Evolutionary conservation across 2,113 vertebrate genomes (phyloP), one percentile per base, ranked within the genome.

Genomic region (Macquaria australasica): DNA sequence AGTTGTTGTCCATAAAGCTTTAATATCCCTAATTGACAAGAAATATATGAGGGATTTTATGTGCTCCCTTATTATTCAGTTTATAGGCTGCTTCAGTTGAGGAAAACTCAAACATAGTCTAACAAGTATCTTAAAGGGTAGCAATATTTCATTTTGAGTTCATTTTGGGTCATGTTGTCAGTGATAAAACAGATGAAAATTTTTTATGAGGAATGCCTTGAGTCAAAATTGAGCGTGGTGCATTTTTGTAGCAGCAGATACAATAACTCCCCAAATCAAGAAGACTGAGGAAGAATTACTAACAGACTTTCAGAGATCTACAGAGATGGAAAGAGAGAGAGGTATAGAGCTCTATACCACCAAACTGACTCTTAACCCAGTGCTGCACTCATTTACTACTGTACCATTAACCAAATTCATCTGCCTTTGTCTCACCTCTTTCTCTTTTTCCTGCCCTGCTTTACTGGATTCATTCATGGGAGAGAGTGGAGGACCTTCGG

Each of bases 361-460:
- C 37, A 66, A 60, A 73, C 37, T 43, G 34, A 28, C 60, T 62
- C 31, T 10, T 58, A 60, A 55, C 55, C 85, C 77, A 79, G 83
- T 80, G 53, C 77, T 90, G 56, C 73, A 81, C 83, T 75, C 73
- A 68, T 77, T 83, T 73, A 62, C 50, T 63, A n/a, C 74, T 58
- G 31, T 73, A 55, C 80, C 77, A 79, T 88, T 89, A 66, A 89
- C 82, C 71, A 89, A 79, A 91, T 86, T 86, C 77, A 87, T 87
- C 87, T 82, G 77, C 21, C 56, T 79, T 68, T 60, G 5, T n/a
- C 34, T 39, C 34, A 45, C 48, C 41, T 41, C 39, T 60, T 48
- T 50, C 58, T 79, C 6, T 71, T 69, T 67, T 50, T 51, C 21
- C 63, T 73, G 34, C 31, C 12, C 51, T 14, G 1, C 63, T 45